phyloP scores from a whole-genome alignment of 2,113 vertebrate species.

The Micromys minutus region DNA sequence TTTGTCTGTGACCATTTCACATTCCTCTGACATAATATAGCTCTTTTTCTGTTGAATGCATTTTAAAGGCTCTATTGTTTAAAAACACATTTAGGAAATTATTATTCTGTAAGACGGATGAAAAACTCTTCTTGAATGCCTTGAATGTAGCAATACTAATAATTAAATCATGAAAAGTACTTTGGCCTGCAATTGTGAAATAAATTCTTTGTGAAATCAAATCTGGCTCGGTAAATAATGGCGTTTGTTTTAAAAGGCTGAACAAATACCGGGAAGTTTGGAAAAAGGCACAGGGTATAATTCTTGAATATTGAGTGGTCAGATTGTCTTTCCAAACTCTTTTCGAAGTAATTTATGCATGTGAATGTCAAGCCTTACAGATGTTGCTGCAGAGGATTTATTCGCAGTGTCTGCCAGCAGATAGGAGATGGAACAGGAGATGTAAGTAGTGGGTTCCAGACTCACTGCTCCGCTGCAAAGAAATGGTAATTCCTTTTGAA shows the following conservation, averaged over 20 bases:
- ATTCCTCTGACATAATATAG: constrained; percentile 51
- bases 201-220: constrained; percentile 77
- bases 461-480: not conserved
- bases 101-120: constrained; percentile 34
- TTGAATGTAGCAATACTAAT: constrained; percentile 72
- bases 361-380: constrained; percentile 56
- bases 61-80: constrained; percentile 63
- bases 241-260: constrained; percentile 66
- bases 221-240: constrained; percentile 68
- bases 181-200: constrained; percentile 77
- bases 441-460: not conserved
- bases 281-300: constrained; percentile 60
- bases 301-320: constrained; percentile 69
- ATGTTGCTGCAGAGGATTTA: constrained; percentile 45
- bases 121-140: constrained; percentile 55
- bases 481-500: constrained; percentile 20
- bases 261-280: constrained; percentile 74
- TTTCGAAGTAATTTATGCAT: constrained; percentile 55
- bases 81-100: constrained; percentile 50
- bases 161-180: constrained; percentile 75
- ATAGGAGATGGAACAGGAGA: constrained; percentile 36
- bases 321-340: constrained; percentile 63
- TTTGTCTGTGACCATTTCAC: constrained; percentile 48
- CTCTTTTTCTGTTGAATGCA: constrained; percentile 55
- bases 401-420: constrained; percentile 9